phyloP scores from a whole-genome alignment of 30 jellyfish, hydroid and myxozoan genomes.

The Catostylus mosaicus region DNA sequence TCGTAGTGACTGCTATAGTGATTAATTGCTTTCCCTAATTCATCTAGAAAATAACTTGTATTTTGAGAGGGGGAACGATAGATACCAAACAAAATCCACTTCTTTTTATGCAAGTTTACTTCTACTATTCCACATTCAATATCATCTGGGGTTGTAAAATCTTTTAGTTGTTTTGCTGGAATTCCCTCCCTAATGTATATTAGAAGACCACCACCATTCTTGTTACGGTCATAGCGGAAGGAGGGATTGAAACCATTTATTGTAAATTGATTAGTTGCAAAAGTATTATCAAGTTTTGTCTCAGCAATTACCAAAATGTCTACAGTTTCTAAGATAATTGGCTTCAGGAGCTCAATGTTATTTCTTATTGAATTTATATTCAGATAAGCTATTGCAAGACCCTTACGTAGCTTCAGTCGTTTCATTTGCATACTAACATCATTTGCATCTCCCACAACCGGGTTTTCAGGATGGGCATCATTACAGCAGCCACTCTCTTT shows the following conservation, averaged over 20 bases:
- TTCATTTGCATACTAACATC: constrained; percentile 31
- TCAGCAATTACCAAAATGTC: constrained; percentile 38
- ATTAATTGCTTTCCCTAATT: constrained; percentile 13
- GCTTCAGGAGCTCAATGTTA: constrained; percentile 22
- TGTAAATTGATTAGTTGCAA: constrained; percentile 24
- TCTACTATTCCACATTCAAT: constrained; percentile 24
- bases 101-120: constrained; percentile 21
- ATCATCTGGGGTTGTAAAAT: constrained; percentile 8
- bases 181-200: constrained; percentile 23
- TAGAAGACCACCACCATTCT: constrained; percentile 43
- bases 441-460: constrained; percentile 37
- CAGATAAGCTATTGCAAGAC: constrained; percentile 28
- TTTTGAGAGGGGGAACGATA: constrained; percentile 18
- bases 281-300: constrained; percentile 46
- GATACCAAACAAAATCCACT: not conserved
- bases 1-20: constrained; percentile 2
- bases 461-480: constrained; percentile 35
- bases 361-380: constrained; percentile 53
- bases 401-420: constrained; percentile 23
- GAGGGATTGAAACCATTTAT: constrained; percentile 32
- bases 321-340: constrained; percentile 9
- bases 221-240: constrained; percentile 46
- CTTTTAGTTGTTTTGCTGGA: constrained; percentile 20
- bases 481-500: constrained; percentile 16
- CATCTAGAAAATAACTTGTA: constrained; percentile 21